These are phyloP conservation scores for Zaprionus nigranus DNA, from an alignment of 1,140 invertebrate genomes.

Conservation along the genomic window DNA sequence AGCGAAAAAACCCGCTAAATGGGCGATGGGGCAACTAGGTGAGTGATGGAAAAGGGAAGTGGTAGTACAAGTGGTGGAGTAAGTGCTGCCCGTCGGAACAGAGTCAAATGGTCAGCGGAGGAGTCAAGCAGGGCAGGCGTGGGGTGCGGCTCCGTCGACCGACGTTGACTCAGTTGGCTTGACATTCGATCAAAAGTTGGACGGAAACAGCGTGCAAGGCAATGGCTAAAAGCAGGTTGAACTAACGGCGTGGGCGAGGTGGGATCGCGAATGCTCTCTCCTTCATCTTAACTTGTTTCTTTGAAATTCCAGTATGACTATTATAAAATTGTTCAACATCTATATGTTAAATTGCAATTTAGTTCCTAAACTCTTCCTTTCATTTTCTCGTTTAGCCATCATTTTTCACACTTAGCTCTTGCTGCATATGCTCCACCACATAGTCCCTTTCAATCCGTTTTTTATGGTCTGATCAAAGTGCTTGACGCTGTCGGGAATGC, in stretches of 20 bases:
- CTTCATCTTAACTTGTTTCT: background rate
- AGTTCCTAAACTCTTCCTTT: background rate
- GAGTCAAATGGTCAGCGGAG: conserved; percentile 32
- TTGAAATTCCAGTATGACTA: too few species aligned
- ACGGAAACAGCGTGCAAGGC: conserved; percentile 59
- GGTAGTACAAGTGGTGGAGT: conserved; percentile 19
- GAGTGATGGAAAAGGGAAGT: conserved; percentile 4
- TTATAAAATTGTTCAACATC: too few species aligned
- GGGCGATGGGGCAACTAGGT: conserved; percentile 12
- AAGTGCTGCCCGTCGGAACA: conserved; percentile 46
- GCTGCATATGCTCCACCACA: background rate
- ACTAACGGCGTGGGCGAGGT: background rate
- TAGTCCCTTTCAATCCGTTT: background rate
- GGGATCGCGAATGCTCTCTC: background rate
- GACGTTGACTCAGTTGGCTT: conserved; percentile 74
- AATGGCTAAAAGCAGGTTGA: conserved; percentile 37
- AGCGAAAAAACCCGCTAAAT: conserved; percentile 50
- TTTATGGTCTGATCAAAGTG: background rate
- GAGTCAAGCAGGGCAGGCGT: background rate
- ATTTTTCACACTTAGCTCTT: background rate
- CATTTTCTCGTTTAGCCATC: background rate
- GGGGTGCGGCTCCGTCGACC: conserved; percentile 30
- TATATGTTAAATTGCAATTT: too few species aligned
- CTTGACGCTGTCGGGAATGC: conserved; percentile 31
- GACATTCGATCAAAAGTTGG: conserved; percentile 80